A percentile compares a stretch with the other conserved stretches of the same genome.
Conservation (phyloP, 2,797 vertebrate species). For the Microchirus variegatus region DNA sequence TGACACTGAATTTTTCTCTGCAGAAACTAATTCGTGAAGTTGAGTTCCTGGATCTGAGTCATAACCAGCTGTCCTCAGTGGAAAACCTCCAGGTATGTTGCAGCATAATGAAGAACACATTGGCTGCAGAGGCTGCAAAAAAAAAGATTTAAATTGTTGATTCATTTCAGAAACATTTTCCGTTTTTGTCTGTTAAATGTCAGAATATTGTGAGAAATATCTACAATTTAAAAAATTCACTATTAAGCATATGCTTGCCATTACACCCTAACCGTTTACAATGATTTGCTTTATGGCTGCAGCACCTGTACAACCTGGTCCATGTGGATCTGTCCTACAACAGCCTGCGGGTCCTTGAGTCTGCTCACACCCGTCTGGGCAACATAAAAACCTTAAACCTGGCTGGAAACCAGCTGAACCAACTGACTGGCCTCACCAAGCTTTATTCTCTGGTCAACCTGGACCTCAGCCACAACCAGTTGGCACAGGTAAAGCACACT, state of each 20-base stretch:
- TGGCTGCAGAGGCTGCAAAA: too few relatives aligned
- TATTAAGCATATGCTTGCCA: too few relatives aligned
- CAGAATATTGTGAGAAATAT: too few relatives aligned
- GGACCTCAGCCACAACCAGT: slow-evolving; percentile 92
- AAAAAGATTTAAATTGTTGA: too few relatives aligned
- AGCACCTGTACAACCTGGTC: slow-evolving; percentile 97
- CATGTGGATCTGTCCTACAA: slow-evolving; percentile 97
- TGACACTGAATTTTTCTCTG: slow-evolving; percentile 9
- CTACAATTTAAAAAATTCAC: too few relatives aligned
- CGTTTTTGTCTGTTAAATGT: too few relatives aligned
- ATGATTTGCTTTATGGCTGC: slow-evolving; percentile 22
- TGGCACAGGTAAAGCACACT: slow-evolving; percentile 85
- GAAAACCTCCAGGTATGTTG: slow-evolving; percentile 91
- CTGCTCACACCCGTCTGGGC: slow-evolving; percentile 92
- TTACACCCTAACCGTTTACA: too few relatives aligned
- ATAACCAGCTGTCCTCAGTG: slow-evolving; percentile 89
- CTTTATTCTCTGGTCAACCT: slow-evolving; percentile 96
- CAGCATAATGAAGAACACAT: not conserved
- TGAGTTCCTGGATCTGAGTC: slow-evolving; percentile 95
- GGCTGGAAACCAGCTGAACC: slow-evolving; percentile 91
- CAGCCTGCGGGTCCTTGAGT: slow-evolving; percentile 86
- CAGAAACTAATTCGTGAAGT: slow-evolving; percentile 95
- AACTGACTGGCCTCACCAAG: slow-evolving; percentile 89
- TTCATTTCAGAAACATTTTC: too few relatives aligned
- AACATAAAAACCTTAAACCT: slow-evolving; percentile 96